Evolutionary conservation across 2,888 invertebrate genomes (phyloP).

Genomic region (Dryomyza anilis): DNA sequence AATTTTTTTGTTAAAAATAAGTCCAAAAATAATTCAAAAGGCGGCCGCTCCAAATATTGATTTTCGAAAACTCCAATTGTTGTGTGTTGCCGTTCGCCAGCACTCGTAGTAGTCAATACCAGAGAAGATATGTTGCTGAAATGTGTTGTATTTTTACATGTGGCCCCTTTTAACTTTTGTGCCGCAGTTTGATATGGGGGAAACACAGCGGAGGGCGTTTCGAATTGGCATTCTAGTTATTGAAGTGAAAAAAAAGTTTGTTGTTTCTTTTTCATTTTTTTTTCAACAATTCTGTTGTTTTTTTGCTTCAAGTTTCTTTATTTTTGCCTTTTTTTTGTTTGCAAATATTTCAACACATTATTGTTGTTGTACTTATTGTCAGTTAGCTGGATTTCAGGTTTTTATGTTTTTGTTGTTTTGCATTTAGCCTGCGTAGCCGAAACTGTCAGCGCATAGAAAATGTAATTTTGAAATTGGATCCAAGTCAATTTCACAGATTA

Average conservation of each 20-base stretch:
- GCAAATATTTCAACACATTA: conserved; percentile 11
- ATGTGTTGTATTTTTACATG: too few species aligned
- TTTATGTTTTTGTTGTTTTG: conserved; percentile 34
- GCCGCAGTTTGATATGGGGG: too few species aligned
- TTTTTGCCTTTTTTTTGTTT: conserved; percentile 15
- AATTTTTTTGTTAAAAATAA: too few species aligned
- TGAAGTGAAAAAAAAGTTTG: conserved; percentile 54
- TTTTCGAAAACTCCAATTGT: too few species aligned
- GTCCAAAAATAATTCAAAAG: too few species aligned
- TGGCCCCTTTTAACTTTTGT: too few species aligned
- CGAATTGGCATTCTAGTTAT: conserved; percentile 55
- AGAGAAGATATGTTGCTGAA: too few species aligned
- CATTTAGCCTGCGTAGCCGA: conserved; percentile 35
- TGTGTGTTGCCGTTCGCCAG: too few species aligned
- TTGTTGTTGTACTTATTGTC: conserved; percentile 10
- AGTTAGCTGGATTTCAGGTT: conserved; percentile 6
- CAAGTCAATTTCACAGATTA: conserved; percentile 55
- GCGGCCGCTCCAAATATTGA: too few species aligned
- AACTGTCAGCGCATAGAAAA: conserved; percentile 47
- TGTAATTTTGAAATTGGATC: conserved; percentile 61
- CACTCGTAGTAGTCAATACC: too few species aligned
- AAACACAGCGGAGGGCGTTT: background rate
- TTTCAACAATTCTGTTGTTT: conserved; percentile 40
- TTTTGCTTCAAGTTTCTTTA: conserved; percentile 35
- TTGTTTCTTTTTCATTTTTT: conserved; percentile 41